Base-by-base conservation (phyloP, 2,888 invertebrate genomes). In the Deilephila elpenor region DNA sequence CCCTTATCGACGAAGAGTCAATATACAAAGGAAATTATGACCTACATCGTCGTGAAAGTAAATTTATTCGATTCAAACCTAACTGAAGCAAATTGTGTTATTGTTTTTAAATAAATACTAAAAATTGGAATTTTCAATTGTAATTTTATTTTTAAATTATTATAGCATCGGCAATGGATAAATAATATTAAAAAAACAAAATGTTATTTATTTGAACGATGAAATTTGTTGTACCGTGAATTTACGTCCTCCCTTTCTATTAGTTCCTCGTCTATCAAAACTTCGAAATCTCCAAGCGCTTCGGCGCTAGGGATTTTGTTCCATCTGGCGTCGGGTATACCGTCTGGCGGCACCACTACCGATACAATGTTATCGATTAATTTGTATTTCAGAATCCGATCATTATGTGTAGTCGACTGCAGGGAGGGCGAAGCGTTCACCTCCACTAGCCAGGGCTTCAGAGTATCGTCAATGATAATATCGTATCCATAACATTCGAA, bases 401-500 rank as follows among this genome's bases (percentile, higher is more conserved):
- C 99, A 84, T 98, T 98, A 2, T 98, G 98, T 0, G 99, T 99
- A 0, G 99, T 99, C 0, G 99, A 98, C 14, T 98, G 98, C 70
- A 99, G 90, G 0, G 99, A 99, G 0, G 99, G 99, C 0, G 99
- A 99, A 1, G 99, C 98, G 88, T 99, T 99, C 8, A 98, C 98
- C 93, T 98, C 98, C 70, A 98, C 97, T 8, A 98, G 94, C 98
- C 98, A 99, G 0, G 99, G 99, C 88, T 99, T 99, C 37, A 99
- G 91, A 82, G 96, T 96, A 85, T 98, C 97, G 88, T 99, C 99
- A 80, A 99, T 98, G 79, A 99, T 99, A 70, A 99, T 99, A 86
- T 99, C 99, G 86, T 98, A 99, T 71, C 99, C 99, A 84, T 99
- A 99, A 85, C 98, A 98, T 91, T 98, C 98, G 85, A 98, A 98